phyloP scores from a whole-genome alignment of 2,797 vertebrate genomes.

The Platyrinchus mystaceus region DNA sequence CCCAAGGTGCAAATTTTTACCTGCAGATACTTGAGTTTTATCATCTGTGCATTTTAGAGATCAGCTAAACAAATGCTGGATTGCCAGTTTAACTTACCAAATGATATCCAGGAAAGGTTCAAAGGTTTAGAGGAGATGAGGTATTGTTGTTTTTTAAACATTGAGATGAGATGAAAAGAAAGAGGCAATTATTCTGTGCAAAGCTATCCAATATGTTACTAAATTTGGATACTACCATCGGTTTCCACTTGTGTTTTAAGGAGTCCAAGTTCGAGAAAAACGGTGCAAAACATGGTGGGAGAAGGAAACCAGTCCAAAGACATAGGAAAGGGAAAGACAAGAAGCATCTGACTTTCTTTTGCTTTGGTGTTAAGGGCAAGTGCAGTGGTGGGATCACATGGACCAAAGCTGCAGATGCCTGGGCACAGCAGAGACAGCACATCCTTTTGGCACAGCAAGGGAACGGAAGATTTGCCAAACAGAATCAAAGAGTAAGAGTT shows the following conservation, averaged over 20 bases:
- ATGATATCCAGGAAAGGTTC: background rate
- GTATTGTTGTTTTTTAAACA: slow-evolving; percentile 47
- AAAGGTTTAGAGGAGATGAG: slow-evolving; percentile 49
- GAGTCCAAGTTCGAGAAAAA: background rate
- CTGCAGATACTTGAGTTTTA: background rate
- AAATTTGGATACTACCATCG: slow-evolving; percentile 8
- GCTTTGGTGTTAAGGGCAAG: background rate
- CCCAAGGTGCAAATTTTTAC: background rate
- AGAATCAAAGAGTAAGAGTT: background rate
- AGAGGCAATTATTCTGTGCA: slow-evolving; percentile 35
- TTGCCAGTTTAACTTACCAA: background rate
- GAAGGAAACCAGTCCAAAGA: background rate
- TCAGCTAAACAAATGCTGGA: background rate
- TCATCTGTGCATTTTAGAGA: background rate
- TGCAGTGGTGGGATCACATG: fast-evolving
- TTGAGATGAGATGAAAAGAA: slow-evolving; percentile 61
- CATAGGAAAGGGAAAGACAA: background rate
- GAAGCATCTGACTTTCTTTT: background rate
- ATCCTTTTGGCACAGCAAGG: background rate
- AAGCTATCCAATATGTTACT: slow-evolving; percentile 61
- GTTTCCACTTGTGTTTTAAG: slow-evolving; percentile 43
- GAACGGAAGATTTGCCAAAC: background rate
- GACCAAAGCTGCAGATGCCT: fast-evolving
- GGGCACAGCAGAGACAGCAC: fast-evolving
- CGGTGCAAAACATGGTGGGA: background rate